Percentiles rank a stretch among this genome's conserved stretches.
Conservation (phyloP, 2,888 invertebrate genomes). For the Amiota minor region DNA sequence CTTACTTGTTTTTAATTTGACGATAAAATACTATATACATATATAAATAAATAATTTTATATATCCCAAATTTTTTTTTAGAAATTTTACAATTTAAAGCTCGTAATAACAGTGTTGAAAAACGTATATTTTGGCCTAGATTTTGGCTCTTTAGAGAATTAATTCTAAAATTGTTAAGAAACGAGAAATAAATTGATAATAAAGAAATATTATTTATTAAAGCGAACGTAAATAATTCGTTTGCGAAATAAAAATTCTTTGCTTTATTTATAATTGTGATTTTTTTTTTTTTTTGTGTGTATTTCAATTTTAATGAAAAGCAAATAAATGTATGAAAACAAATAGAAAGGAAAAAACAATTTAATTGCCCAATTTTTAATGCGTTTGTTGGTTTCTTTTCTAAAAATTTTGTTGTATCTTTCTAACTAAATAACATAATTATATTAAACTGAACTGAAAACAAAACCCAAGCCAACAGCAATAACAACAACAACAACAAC, state of each 20-base stretch:
- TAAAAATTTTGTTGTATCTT: constrained; percentile 3
- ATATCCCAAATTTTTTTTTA: too few relatives aligned
- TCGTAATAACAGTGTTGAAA: too few relatives aligned
- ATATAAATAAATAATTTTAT: too few relatives aligned
- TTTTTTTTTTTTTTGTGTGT: neutral
- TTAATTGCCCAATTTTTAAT: constrained; percentile 8
- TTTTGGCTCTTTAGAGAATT: too few relatives aligned
- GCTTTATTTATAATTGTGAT: constrained; percentile 9
- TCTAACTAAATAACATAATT: neutral
- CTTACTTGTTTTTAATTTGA: too few relatives aligned
- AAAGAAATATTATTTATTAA: constrained; percentile 11
- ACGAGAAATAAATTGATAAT: neutral
- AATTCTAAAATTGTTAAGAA: neutral
- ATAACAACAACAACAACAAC: neutral
- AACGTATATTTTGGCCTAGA: too few relatives aligned
- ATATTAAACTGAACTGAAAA: constrained; percentile 5
- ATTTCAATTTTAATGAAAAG: neutral
- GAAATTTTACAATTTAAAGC: too few relatives aligned
- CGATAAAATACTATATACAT: too few relatives aligned
- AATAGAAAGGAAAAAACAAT: constrained; percentile 7
- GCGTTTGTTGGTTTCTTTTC: neutral
- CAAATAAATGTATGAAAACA: neutral
- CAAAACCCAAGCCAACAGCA: neutral
- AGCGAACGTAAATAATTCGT: neutral
- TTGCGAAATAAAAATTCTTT: constrained; percentile 1